Conservation (phyloP, 2,888 invertebrate genomes). For the Branchellion lobata region DNA sequence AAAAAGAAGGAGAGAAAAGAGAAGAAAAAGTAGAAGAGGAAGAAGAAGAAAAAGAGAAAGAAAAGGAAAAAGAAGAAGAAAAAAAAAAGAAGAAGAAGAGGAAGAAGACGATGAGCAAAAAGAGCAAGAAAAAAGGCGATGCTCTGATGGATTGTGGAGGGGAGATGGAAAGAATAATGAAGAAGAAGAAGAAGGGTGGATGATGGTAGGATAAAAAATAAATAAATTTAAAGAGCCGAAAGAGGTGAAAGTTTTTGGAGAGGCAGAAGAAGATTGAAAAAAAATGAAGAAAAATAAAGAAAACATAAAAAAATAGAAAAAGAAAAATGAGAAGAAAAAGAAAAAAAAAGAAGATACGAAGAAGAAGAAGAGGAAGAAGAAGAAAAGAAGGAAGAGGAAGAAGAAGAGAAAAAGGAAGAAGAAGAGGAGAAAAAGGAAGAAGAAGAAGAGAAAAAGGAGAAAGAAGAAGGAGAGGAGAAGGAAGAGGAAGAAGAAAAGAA, state of each 20-base stretch:
- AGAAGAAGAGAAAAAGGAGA: background rate
- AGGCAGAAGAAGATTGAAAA: no score
- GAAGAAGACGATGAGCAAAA: background rate
- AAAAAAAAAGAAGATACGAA: background rate
- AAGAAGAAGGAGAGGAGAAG: background rate
- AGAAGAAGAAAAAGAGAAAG: background rate
- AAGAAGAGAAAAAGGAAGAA: background rate
- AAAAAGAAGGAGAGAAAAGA: no score
- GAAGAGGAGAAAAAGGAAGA: background rate
- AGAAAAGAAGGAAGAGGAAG: background rate
- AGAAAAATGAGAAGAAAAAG: background rate
- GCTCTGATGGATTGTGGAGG: background rate
- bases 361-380: background rate
- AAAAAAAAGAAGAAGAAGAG: background rate
- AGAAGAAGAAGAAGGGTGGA: no score
- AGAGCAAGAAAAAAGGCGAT: no score
- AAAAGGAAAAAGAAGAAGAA: background rate
- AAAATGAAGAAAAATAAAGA: constrained; percentile 3
- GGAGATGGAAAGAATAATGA: background rate
- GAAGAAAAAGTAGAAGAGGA: no score
- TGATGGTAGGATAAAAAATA: background rate
- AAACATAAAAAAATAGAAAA: background rate
- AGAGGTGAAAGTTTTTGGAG: no score
- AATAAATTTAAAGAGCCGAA: no score
- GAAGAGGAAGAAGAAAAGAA: background rate